phyloP scores from a whole-genome alignment of 2,797 vertebrate genomes.

The Semotilus atromaculatus region DNA sequence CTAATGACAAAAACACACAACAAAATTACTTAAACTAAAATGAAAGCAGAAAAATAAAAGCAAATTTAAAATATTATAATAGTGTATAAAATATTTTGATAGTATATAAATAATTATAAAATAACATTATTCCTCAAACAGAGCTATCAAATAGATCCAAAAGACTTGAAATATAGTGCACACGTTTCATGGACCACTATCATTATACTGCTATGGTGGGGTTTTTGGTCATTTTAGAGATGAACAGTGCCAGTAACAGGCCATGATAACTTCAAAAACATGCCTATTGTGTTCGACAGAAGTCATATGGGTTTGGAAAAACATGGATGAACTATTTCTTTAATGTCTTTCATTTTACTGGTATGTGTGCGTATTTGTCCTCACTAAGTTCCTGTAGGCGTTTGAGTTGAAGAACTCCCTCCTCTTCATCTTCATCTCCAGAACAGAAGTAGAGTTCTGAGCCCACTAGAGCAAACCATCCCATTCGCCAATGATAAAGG shows the following conservation, averaged over 20 bases:
- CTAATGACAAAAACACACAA: too few relatives aligned
- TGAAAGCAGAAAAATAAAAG: too few relatives aligned
- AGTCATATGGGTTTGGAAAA: not conserved
- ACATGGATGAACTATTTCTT: not conserved
- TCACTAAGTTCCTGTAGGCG: constrained; percentile 96
- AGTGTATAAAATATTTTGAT: not conserved
- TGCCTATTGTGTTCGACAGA: not conserved
- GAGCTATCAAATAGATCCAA: not conserved
- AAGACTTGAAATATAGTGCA: not conserved
- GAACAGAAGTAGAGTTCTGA: constrained; percentile 85
- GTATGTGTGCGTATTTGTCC: constrained; percentile 54
- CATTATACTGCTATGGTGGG: not conserved
- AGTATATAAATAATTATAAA: not conserved
- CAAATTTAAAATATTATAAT: not conserved
- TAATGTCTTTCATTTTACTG: constrained; percentile 7
- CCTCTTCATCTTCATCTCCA: constrained; percentile 75
- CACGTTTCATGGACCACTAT: not conserved
- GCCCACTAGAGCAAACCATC: constrained; percentile 91
- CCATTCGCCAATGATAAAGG: constrained; percentile 90
- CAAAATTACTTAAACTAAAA: too few relatives aligned
- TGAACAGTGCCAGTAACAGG: not conserved
- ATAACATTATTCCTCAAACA: not conserved
- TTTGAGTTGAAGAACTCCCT: constrained; percentile 87
- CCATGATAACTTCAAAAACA: not conserved
- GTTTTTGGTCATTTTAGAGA: not conserved